Base-by-base conservation (phyloP, 2,113 vertebrate species). In the Abramis brama region DNA sequence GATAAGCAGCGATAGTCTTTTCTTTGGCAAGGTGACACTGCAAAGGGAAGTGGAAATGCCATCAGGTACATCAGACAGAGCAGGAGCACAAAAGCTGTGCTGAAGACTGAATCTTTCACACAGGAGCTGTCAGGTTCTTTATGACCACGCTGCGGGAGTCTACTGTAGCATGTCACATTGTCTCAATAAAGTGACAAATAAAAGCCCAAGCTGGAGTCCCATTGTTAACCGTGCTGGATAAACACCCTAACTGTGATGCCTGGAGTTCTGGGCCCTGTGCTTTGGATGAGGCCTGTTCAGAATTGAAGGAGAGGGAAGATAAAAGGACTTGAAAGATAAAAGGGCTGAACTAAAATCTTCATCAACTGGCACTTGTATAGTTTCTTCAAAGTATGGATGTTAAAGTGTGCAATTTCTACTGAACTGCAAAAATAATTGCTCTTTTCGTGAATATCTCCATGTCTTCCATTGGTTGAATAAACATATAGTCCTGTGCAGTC, bases 151-250 rank as follows among this genome's bases (percentile, higher is more conserved):
- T 85, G 91, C 87, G 84, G 87, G 89, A 93, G 86, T 90, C 86
- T 90, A 92, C 90, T 93, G 89, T 89, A 92, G 92, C 92, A 90
- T 90, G 93, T 92, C 89, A 93, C 92, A 92, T 88, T 64, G 89
- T 94, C 93, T 94, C 92, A 93, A 94, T 94, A 95, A 95, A 94
- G 90, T 95, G 95, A 97, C 95, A 95, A 93, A 93, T 93, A 91
- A 93, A 93, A 96, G 90, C 88, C 91, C 86, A 85, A 94, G 93
- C 94, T 88, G 12, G 93, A 93, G 95, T 89, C 91, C 91, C 91
- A 84, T 94, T 94, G 91, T 91, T 93, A 91, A 86, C 88, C 88
- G 82, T 75, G 87, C 50, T 90, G 92, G 92, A 93, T 94, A 93
- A 88, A 89, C 91, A 91, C 93, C 60, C 62, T 27, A 60, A 82